Base-by-base conservation (phyloP, 2,888 invertebrate species). In the Margaritifera margaritifera region DNA sequence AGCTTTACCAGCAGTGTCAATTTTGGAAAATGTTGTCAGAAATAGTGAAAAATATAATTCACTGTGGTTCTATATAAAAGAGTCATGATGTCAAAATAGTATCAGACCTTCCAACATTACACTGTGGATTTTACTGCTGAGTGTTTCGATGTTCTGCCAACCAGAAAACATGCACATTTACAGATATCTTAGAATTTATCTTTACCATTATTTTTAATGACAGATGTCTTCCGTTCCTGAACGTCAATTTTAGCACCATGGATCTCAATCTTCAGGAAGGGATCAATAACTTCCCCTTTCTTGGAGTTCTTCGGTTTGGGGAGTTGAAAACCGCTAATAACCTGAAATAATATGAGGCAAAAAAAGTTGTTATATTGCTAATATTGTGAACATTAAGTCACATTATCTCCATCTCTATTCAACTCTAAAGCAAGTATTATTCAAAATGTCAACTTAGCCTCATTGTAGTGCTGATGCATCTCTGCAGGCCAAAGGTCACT, bases 241-340 rank as follows among this genome's bases (percentile, higher is more conserved):
- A 85, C 84, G 82, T 92, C 92, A 8, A 81, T 79, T 15, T 84
- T 78, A n/a, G 90, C 89, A 11, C 91, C 91, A 60, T 84, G 78
- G 6, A 92, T 86, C 82, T 91, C 90, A 15, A 92, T 81, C 75
- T 91, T 90, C 20, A 92, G 91, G 79, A 92, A 92, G 2, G 92
- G 92, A 83, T 92, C 92, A 62, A 92, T 90, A 54, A 93, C 89
- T 67, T 90, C 90, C 69, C 88, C 89, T 70, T 87, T 83, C 65
- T 79, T 73, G 22, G 86, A 84, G 74, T 90, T 88, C 54, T 90
- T 91, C 6, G 91, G 90, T 82, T 92, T 92, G 0, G 92, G 92
- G 66, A 93, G 86, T 82, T 92, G 92, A 80, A 92, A 92, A 1
- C 92, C 93, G 83, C 92, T 92, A 68, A 93, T 91, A 25, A 93